A percentile compares a stretch with the other conserved stretches of the same genome.
Evolutionary conservation across 92 coral and sea anemone species (phyloP).

Genomic region (Epizoanthus ramosus): DNA sequence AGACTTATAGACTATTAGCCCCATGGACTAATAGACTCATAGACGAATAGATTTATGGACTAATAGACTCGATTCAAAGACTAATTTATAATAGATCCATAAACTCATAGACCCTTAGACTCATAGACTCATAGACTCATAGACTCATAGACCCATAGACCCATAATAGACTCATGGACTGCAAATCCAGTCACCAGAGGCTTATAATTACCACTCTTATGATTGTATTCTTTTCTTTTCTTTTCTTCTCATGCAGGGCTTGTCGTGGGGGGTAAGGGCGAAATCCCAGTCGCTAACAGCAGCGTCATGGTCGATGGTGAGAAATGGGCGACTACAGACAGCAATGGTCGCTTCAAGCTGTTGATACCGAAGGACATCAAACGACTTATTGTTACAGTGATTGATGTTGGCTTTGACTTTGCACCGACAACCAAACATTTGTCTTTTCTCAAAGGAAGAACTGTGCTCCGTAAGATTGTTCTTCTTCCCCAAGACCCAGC

Average conservation of each 20-base stretch:
- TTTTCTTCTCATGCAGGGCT: background rate
- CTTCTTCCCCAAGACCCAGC: constrained; percentile 27
- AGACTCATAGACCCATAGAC: too few relatives aligned
- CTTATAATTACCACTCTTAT: background rate
- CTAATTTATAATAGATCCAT: too few relatives aligned
- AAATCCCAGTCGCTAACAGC: constrained; percentile 16
- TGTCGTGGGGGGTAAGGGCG: constrained; percentile 16
- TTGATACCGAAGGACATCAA: constrained; percentile 23
- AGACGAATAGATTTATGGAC: too few relatives aligned
- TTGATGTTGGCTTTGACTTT: constrained; percentile 6
- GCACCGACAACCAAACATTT: constrained; percentile 35
- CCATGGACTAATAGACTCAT: too few relatives aligned
- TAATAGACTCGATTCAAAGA: too few relatives aligned
- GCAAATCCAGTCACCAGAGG: too few relatives aligned
- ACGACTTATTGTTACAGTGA: constrained; percentile 14
- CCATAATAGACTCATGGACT: too few relatives aligned
- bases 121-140: too few relatives aligned
- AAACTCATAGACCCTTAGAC: too few relatives aligned
- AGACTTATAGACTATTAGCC: too few relatives aligned
- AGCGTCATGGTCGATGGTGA: constrained; percentile 33
- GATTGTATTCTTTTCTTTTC: background rate
- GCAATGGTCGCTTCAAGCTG: constrained; percentile 15
- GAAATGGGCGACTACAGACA: constrained; percentile 23
- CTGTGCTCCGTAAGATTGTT: constrained; percentile 24
- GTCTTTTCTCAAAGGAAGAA: constrained; percentile 21